phyloP scores from a whole-genome alignment of 1,140 invertebrate species.

The Mactra quadrangularis region DNA sequence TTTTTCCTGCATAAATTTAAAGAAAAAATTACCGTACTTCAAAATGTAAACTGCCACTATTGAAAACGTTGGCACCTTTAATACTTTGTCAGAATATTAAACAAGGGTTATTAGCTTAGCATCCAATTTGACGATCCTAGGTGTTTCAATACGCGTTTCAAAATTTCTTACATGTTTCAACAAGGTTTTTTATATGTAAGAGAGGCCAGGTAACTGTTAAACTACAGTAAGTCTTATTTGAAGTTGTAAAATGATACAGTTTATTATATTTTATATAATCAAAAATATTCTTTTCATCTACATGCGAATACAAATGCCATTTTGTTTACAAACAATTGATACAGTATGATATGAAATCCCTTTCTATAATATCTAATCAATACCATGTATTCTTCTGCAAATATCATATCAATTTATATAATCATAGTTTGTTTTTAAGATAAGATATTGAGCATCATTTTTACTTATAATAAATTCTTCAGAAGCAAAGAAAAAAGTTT shows the following conservation, averaged over 20 bases:
- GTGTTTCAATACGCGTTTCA: too few species aligned
- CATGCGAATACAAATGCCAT: neutral
- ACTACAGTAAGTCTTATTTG: slow-evolving; percentile 4
- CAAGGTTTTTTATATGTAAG: neutral
- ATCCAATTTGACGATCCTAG: slow-evolving; percentile 18
- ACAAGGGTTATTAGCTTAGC: neutral
- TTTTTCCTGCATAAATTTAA: slow-evolving; percentile 45
- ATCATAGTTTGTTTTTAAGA: slow-evolving; percentile 16
- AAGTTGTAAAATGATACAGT: neutral
- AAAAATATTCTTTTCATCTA: slow-evolving; percentile 39
- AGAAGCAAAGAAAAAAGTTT: slow-evolving; percentile 3
- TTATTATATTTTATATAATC: slow-evolving; percentile 12
- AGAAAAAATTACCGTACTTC: slow-evolving; percentile 59
- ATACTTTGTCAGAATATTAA: slow-evolving; percentile 29
- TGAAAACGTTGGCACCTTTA: slow-evolving; percentile 43
- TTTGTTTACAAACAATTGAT: slow-evolving; percentile 28
- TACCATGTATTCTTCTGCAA: slow-evolving; percentile 30
- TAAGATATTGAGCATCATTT: neutral
- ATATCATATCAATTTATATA: slow-evolving; percentile 2
- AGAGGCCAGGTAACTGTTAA: neutral
- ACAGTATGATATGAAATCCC: slow-evolving; percentile 20
- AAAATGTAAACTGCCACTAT: slow-evolving; percentile 33
- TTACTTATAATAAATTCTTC: slow-evolving; percentile 29
- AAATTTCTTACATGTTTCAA: neutral
- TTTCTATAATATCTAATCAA: slow-evolving; percentile 21